Percentiles rank a stretch among this genome's conserved stretches.
These are phyloP conservation scores for Megamerina dolium DNA, from an alignment of 2,888 invertebrate species.

Conservation along the genomic window DNA sequence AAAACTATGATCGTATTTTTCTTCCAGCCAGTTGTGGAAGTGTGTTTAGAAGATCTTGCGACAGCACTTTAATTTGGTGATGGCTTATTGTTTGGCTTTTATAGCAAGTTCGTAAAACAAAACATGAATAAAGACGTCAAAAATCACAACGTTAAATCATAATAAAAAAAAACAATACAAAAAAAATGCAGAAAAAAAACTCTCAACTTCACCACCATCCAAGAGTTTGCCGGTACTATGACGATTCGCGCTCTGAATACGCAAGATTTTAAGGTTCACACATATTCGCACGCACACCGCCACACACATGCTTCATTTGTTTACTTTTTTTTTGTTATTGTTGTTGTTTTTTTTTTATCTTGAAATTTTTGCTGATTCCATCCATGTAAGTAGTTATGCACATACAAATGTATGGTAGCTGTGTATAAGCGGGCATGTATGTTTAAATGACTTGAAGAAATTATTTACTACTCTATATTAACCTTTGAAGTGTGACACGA, in stretches of 20 bases:
- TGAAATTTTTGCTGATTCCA: no score
- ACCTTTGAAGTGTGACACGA: not conserved
- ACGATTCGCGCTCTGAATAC: slow-evolving; percentile 3
- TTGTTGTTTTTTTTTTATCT: no score
- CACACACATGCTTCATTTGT: no score
- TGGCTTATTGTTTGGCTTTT: slow-evolving; percentile 32
- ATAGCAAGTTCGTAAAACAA: slow-evolving; percentile 18
- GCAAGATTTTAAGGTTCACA: not conserved
- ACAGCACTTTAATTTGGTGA: slow-evolving; percentile 36
- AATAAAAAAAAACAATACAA: no score
- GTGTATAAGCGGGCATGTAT: no score
- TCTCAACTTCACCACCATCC: no score
- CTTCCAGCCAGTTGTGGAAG: not conserved
- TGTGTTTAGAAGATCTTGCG: slow-evolving; percentile 29
- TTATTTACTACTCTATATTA: not conserved
- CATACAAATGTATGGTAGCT: no score
- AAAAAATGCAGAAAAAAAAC: no score
- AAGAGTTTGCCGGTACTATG: not conserved
- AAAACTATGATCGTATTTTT: no score
- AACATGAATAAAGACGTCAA: slow-evolving; percentile 21
- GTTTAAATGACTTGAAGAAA: no score
- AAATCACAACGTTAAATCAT: slow-evolving; percentile 34
- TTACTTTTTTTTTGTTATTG: no score
- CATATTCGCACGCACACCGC: not conserved
- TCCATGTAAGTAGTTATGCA: no score